Base-by-base conservation (phyloP, 2,113 vertebrate species). In the Tiliqua scincoides region DNA sequence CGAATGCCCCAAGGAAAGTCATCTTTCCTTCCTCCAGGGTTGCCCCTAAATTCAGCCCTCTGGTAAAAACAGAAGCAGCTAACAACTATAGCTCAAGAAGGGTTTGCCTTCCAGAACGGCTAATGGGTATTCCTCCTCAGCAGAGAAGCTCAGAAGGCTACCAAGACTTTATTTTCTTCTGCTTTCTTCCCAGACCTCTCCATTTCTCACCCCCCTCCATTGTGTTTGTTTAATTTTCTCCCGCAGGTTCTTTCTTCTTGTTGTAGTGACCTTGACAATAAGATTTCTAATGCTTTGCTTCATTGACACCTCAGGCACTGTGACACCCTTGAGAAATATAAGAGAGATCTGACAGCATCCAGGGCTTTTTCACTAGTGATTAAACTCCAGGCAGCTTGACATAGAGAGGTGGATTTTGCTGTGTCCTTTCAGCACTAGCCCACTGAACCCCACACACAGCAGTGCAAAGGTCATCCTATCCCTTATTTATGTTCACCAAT, bases 381-480 rank as follows among this genome's bases (percentile, higher is more conserved):
- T 92, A 94, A 93, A 95, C 90, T 85, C 90, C 94, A 89, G 79
- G 52, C 74, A 84, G 91, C 88, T 78, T 88, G 15, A 48, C 75
- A 74, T 57, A 75, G 62, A 89, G 71, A 0, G 85, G 79, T 75
- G 32, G 62, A 74, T 27, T 14, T 27, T 65, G 86, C 52, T 75
- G 70, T 86, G 83, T 87, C 4, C 20, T 7, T 2, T 20, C 76
- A 10, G n/a, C 77, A 14, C 23, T 1, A 21, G 6, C 4, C 32
- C 21, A 30, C 43, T 48, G 43, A 48, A 48, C 43, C 43, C 43
- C 43, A 48, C 43, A 48, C 43, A 25, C 65, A 82, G 71, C 23
- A 15, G 23, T 20, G 68, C 90, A 61, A 72, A 71, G 48, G 68
- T 89, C 79, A 93, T 79, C 67, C 82, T 70, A 80, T 78, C 43